A percentile compares a stretch with the other conserved stretches of the same genome.
Evolutionary conservation across 1,140 invertebrate genomes (phyloP).

Genomic region (Ptiloglossa arizonensis): DNA sequence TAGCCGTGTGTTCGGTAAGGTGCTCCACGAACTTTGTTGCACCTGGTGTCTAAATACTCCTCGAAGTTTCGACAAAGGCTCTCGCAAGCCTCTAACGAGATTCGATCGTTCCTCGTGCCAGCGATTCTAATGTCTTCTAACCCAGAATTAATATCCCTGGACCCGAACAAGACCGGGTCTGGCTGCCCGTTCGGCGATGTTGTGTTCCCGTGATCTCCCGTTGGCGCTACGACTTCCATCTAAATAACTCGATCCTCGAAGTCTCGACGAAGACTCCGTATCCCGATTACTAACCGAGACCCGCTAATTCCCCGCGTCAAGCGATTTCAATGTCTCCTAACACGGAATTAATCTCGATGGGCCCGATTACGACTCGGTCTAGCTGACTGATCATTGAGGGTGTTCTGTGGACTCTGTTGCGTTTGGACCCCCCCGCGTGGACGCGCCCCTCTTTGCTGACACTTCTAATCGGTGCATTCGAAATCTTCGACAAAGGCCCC

Average conservation of each 20-base stretch:
- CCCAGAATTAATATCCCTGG: not conserved
- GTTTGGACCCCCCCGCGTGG: slow-evolving; percentile 4
- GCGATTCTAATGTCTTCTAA: too few species aligned
- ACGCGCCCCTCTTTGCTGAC: not conserved
- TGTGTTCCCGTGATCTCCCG: not conserved
- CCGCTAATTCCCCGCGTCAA: too few species aligned
- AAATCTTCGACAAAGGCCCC: slow-evolving; percentile 64
- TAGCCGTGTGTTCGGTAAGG: too few species aligned
- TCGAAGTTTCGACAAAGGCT: too few species aligned
- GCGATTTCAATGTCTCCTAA: not conserved
- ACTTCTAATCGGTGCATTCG: slow-evolving; percentile 39
- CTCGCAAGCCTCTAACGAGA: too few species aligned
- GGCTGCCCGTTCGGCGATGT: not conserved
- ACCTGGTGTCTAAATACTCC: too few species aligned
- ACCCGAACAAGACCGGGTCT: not conserved
- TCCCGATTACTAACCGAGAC: too few species aligned
- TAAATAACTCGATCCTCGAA: too few species aligned
- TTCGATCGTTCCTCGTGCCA: too few species aligned
- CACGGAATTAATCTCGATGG: slow-evolving; percentile 6
- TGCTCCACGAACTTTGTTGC: too few species aligned
- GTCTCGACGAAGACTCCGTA: too few species aligned
- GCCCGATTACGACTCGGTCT: slow-evolving; percentile 34
- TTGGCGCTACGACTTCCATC: not conserved
- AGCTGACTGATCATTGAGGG: slow-evolving; percentile 11
- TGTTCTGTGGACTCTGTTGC: slow-evolving; percentile 17